Base-by-base conservation (phyloP, 2,113 vertebrate genomes). In the Alexandromys fortis region DNA sequence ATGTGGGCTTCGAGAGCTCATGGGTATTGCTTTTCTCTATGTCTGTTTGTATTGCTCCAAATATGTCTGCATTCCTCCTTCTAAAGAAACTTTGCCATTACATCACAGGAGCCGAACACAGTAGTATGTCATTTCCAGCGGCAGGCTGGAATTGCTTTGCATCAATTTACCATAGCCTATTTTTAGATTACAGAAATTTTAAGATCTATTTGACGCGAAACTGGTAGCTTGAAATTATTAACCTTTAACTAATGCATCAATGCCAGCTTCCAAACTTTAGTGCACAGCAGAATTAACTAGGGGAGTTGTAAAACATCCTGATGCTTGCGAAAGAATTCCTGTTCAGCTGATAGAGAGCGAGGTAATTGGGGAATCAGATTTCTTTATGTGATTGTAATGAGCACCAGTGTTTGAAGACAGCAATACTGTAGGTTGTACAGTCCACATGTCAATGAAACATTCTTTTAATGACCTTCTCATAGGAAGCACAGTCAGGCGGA, bases 121-220 rank as follows among this genome's bases (percentile, higher is more conserved):
- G 9, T 24, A 13, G 19, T 52, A 42, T 2, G 55, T 63, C 55
- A 83, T 7, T 12, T 58, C 63, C 38, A 26, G 5, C 42, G 26
- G 52, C 65, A 2, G 90, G 26, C 6, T 81, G 38, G 55, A 76
- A 47, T 73, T 91, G 65, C 47, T 55, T 38, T 63, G 26, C 22
- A 68, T 13, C 3, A 55, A 26, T 21, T 73, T 86, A 33, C 22
- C 6, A 81, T 7, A 68, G 58, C 1, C 10, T 11, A 65, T 30
- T 86, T 28, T 61, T 87, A 87, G 73, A 49, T 55, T 88, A 68
- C 55, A 79, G 91, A 16, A 88, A 86, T 94, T 85, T 89, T 38
- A 35, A n/a, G 10, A 55, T 19, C 38, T 93, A 7, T 14, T 75
- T 5, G 58, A 38, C 38, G 13, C 30, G 7, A 93, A 70, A 5